Evolutionary conservation across 1,140 invertebrate species (phyloP).

Genomic region (Teleopsis dalmanni): DNA sequence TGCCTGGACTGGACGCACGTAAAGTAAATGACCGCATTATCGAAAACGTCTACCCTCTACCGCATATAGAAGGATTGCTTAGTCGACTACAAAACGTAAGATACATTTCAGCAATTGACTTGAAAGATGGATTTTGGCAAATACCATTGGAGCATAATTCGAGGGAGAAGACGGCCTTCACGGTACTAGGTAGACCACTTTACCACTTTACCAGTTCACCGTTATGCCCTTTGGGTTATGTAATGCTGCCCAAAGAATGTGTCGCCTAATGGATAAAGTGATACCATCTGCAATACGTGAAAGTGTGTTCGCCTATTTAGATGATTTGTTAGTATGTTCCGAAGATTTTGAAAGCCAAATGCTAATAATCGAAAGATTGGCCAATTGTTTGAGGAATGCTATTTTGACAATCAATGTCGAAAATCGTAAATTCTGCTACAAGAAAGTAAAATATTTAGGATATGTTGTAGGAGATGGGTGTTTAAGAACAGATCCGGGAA

Average conservation of each 20-base stretch:
- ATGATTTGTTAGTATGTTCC: background rate
- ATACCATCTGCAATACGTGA: background rate
- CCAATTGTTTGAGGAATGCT: constrained; percentile 4
- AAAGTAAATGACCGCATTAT: constrained; percentile 30
- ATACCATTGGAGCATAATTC: constrained; percentile 23
- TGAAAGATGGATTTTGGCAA: constrained; percentile 36
- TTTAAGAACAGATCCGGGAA: constrained; percentile 9
- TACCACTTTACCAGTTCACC: constrained; percentile 40
- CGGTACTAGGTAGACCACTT: constrained; percentile 35
- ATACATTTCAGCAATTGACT: constrained; percentile 39
- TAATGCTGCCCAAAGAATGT: constrained; percentile 2
- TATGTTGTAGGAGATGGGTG: constrained; percentile 18
- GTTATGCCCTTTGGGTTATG: constrained; percentile 13
- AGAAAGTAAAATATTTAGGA: constrained; percentile 25
- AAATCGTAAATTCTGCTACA: constrained; percentile 21
- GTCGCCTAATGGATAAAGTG: constrained; percentile 2
- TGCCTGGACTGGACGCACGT: constrained; percentile 40
- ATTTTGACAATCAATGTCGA: constrained; percentile 19
- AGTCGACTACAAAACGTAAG: constrained; percentile 21
- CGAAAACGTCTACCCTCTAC: constrained; percentile 42
- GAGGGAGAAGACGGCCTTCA: constrained; percentile 43
- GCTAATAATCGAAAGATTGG: constrained; percentile 1
- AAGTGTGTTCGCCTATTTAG: constrained; percentile 4
- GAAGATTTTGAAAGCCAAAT: background rate
- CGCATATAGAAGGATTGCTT: constrained; percentile 44